Conservation (phyloP, 1,140 invertebrate species). For the Solenopsis fugax region DNA sequence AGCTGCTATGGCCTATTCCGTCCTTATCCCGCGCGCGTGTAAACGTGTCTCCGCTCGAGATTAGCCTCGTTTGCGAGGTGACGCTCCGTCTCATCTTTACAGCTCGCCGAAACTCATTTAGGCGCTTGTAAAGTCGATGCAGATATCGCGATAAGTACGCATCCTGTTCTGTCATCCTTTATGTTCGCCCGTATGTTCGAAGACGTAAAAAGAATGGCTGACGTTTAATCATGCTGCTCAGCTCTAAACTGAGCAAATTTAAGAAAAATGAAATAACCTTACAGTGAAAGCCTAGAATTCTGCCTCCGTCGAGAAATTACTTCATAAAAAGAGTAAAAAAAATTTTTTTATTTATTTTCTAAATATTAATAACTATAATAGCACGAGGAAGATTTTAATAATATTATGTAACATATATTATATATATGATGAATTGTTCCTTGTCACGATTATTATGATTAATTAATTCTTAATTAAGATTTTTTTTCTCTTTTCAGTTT, state of each 20-base stretch:
- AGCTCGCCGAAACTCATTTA: constrained; percentile 35
- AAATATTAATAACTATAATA: background rate
- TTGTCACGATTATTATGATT: background rate
- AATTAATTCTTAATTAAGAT: background rate
- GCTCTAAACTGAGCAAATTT: background rate
- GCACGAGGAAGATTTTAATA: background rate
- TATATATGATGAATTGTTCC: too few species aligned
- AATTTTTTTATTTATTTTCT: background rate
- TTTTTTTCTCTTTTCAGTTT: background rate
- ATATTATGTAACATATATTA: too few species aligned
- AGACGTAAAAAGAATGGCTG: background rate
- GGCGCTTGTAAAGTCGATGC: background rate
- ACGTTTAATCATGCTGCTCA: background rate
- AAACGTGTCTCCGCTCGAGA: constrained; percentile 43
- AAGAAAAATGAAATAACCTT: background rate
- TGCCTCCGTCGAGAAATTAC: background rate
- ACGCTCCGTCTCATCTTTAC: constrained; percentile 19
- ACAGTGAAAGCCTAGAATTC: background rate
- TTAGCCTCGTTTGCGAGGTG: constrained; percentile 43
- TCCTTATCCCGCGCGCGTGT: constrained; percentile 11
- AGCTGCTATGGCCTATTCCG: constrained; percentile 17
- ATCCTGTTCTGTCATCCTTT: background rate
- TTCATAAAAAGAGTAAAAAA: background rate
- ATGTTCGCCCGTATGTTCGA: background rate
- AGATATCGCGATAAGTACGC: constrained; percentile 39